Base-by-base conservation (phyloP, 64 coral and sea anemone genomes). In the Astreopora myriophthalma region DNA sequence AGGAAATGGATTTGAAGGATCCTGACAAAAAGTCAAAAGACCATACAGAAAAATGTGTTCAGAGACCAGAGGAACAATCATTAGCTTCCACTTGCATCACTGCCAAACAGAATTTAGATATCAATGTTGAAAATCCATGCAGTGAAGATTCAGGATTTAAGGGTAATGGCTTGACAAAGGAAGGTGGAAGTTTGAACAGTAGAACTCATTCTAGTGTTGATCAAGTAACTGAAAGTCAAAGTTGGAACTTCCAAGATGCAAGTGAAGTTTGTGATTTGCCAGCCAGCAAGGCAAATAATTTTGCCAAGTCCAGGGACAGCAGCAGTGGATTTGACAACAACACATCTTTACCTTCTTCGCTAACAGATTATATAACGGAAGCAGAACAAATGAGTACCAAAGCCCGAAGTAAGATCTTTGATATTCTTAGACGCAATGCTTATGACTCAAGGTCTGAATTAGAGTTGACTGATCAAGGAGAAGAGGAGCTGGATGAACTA, bases 381-480 rank as follows among this genome's bases (percentile, higher is more conserved):
- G 72, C 73, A 30, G 87, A 89, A 37, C 52, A 74, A 27, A 77
- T 55, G 22, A 58, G 87, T 22, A 44, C 20, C 19, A 29, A 46
- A 49, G 87, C 87, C 3, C 30, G 32, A 8, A 67, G 20, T 32
- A 24, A 89, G 63, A 79, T 89, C 16, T 69, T 20, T 42, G 65
- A 89, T 48, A 79, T 79, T 68, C 74, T 79, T 2, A 27, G 73
- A 10, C 20, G n/a, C 34, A 89, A 89, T 79, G 36, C 55, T 33
- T 25, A 66, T 22, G 32, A 67, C 0, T 14, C 30, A 3, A 66
- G 34, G 22, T 37, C 79, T 37, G 55, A 64, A n/a, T 24, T 32
- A 25, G 57, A 65, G 7, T 13, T 4, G 16, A 29, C 55, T 23
- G 28, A 10, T 19, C 52, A 36, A 24, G 79, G 34, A 35, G 17